Base-by-base conservation (phyloP, 2,888 invertebrate genomes). In the Parnassius apollo region DNA sequence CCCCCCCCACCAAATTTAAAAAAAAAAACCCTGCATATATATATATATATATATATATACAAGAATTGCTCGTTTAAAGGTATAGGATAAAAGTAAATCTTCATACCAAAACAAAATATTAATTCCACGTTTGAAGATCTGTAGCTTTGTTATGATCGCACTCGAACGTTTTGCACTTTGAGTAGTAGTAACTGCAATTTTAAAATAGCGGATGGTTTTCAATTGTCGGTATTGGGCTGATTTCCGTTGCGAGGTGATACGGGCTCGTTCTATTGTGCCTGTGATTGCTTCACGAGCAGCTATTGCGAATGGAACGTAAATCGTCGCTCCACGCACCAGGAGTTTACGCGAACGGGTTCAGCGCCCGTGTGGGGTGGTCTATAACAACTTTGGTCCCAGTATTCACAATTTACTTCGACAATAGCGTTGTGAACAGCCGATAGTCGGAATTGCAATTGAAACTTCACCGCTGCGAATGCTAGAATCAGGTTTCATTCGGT, bases 221-320 rank as follows among this genome's bases (percentile, higher is more conserved):
- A 56, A 59, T 61, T 65, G 69, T 71, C 22, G 57, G 18, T 22
- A 12, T 76, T 77, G 75, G 75, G 77, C 77, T 78, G 76, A 71
- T 74, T 71, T 75, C 68, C 70, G 69, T 68, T 69, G 69, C 67
- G 67, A 68, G 72, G 63, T 65, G 69, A 71, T 66, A 66, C 72
- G 12, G n/a, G n/a, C 46, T 46, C 46, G n/a, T 11, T 77, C 68
- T 73, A 73, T 75, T 75, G 75, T 73, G 68, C 65, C 50, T 62
- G 59, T 54, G 63, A 74, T 78, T 76, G 77, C 72, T 66, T 74
- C 75, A 74, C 74, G 69, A 72, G 70, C 60, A 69, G 71, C 73
- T 76, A 74, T 80, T 77, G 76, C 78, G 72, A 75, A 74, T 76
- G 77, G 74, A 74, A 77, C 77, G 77, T 83, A 81, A 86, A 85